Evolutionary conservation across 2,888 invertebrate species (phyloP).

Genomic region (Endotricha flammealis): DNA sequence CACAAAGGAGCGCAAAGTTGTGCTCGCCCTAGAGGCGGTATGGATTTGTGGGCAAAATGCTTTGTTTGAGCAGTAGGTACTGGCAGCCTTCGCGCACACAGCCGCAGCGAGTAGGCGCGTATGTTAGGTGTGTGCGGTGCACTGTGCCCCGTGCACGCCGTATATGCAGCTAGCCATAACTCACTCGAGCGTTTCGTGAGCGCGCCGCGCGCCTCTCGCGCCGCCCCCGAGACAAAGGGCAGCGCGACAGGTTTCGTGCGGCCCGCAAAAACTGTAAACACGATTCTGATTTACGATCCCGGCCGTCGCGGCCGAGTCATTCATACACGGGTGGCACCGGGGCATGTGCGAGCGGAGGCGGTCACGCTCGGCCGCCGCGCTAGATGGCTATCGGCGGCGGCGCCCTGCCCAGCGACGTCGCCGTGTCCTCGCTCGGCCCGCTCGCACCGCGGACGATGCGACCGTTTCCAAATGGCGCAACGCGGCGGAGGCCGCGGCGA

Average conservation of each 20-base stretch:
- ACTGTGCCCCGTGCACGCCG: conserved; percentile 38
- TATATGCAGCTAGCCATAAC: conserved; percentile 64
- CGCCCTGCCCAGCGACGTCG: conserved; percentile 39
- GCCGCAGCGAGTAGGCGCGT: conserved; percentile 58
- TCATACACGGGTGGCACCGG: conserved; percentile 42
- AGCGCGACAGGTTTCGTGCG: conserved; percentile 59
- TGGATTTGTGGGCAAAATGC: conserved; percentile 69
- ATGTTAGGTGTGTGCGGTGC: conserved; percentile 46
- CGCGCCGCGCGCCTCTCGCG: conserved; percentile 43
- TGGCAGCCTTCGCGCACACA: conserved; percentile 68
- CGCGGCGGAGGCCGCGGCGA: conserved; percentile 72
- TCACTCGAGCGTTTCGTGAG: conserved; percentile 52
- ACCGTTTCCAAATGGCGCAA: conserved; percentile 72
- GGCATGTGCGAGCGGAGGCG: conserved; percentile 45
- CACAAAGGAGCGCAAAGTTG: conserved; percentile 54
- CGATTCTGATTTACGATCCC: conserved; percentile 61
- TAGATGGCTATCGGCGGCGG: conserved; percentile 56
- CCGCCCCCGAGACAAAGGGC: conserved; percentile 59
- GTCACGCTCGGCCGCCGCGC: conserved; percentile 73
- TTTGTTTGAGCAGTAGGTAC: conserved; percentile 73
- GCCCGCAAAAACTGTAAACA: conserved; percentile 72
- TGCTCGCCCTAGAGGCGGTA: conserved; percentile 47
- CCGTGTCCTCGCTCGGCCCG: conserved; percentile 55
- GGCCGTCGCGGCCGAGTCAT: conserved; percentile 45
- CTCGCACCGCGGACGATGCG: conserved; percentile 55